Evolutionary conservation across 2,888 invertebrate genomes (phyloP), one percentile per base, ranked within the genome.

Genomic region (Drosophila diplacantha): DNA sequence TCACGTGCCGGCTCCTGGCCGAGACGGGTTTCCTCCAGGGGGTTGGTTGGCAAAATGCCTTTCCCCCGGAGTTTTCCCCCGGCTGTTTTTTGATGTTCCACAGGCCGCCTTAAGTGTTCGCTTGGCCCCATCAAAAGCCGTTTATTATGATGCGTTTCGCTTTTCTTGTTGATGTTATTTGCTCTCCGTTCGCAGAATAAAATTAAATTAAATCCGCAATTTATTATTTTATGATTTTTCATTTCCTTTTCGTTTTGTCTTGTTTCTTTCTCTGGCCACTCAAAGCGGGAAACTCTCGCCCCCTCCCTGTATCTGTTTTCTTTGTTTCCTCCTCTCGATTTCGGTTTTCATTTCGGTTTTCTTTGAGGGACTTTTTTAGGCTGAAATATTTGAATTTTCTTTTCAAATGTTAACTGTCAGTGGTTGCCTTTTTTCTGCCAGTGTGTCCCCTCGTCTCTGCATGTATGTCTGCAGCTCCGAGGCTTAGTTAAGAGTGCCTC

Each of bases 121-220:
- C 38, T 57, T 65, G 31, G 71, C 59, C 59, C 75, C 71, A 77
- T 78, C 79, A 78, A 81, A 77, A 69, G 81, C 63, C 76, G 77
- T 77, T 81, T 77, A 79, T 81, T 77, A 72, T 79, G 79, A 71
- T 75, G 68, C 67, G 72, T 53, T 70, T 65, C 53, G 63, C 51
- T 67, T 65, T 64, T 50, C 46, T 46, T 68, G 46, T 47, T 64
- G 58, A 22, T 61, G 26, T 39, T 38, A 26, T 34, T 26, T 26
- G 26, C n/a, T 39, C 24, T n/a, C 18, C 35, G 26, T 26, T 24
- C 24, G 32, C 34, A 43, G 38, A 58, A 67, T 47, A 53, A 82
- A 83, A 79, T 83, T 83, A 73, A 79, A 83, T 80, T 81, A 75
- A 81, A 75, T 75, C 69, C 77, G 61, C 70, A 70, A 76, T 80